Percentiles rank a stretch among this genome's conserved stretches.
Evolutionary conservation across 2,113 vertebrate species (phyloP).

Genomic region (Heterotis niloticus): DNA sequence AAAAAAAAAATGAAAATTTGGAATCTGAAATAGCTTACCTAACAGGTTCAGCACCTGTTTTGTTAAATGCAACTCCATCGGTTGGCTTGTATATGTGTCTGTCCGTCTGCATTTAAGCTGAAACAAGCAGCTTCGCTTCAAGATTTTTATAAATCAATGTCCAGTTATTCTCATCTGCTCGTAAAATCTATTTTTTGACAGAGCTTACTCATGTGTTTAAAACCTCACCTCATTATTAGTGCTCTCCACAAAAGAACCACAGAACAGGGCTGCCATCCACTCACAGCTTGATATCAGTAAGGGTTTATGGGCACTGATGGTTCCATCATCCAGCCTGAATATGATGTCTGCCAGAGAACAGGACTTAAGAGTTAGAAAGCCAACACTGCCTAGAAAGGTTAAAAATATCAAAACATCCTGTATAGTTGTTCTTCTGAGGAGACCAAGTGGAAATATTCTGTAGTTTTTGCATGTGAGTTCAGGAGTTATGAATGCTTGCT

Average conservation of each 20-base stretch:
- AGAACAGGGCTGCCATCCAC: conserved; percentile 88
- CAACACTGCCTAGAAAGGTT: neutral
- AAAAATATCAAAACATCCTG: neutral
- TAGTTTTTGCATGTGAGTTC: no score
- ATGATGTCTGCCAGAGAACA: conserved; percentile 72
- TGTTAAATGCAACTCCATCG: neutral
- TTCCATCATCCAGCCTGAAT: conserved; percentile 80
- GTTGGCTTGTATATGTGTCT: neutral
- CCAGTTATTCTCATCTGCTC: neutral
- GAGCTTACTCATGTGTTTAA: conserved; percentile 2
- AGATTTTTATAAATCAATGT: neutral
- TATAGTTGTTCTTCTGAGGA: no score
- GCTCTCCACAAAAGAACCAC: conserved; percentile 82
- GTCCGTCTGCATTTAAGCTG: neutral
- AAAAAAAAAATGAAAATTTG: no score
- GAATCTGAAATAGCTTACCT: no score
- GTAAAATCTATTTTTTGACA: conserved; percentile 1
- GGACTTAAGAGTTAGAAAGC: conserved; percentile 2
- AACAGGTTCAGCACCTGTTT: no score
- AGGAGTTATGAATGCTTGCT: no score
- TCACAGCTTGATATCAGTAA: conserved; percentile 83
- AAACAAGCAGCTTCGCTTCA: neutral
- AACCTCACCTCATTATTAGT: conserved; percentile 75
- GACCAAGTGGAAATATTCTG: no score
- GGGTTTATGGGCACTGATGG: conserved; percentile 81